Percentiles rank a stretch among this genome's conserved stretches.
Conservation (phyloP, 1,140 invertebrate species). For the Bombus polaris region DNA sequence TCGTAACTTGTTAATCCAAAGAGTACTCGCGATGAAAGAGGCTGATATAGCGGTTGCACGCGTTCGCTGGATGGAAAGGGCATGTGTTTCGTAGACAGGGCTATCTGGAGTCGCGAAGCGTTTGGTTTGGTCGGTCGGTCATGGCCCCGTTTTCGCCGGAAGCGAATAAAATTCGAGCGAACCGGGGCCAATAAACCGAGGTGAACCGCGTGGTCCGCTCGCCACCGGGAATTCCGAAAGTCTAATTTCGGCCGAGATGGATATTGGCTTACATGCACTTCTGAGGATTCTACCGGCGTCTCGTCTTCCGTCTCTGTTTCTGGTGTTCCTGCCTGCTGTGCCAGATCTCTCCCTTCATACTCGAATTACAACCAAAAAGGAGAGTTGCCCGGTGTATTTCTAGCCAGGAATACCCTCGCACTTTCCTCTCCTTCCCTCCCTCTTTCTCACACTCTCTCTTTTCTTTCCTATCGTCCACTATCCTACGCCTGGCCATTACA, state of each 20-base stretch:
- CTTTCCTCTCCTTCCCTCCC: constrained; percentile 18
- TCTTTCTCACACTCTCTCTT: neutral
- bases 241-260: constrained; percentile 74
- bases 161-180: constrained; percentile 26
- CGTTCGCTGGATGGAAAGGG: neutral
- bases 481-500: neutral
- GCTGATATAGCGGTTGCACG: neutral
- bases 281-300: constrained; percentile 58
- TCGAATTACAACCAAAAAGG: constrained; percentile 65
- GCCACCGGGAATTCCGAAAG: constrained; percentile 69
- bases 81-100: no score
- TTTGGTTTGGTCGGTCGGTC: neutral
- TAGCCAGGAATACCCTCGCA: constrained; percentile 40
- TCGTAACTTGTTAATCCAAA: neutral
- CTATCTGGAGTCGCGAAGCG: no score
- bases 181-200: constrained; percentile 63
- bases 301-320: constrained; percentile 44
- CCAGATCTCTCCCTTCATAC: constrained; percentile 65
- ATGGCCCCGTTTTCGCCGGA: constrained; percentile 34
- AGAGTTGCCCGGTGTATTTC: constrained; percentile 54
- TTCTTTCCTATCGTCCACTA: neutral
- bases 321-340: constrained; percentile 35
- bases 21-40: neutral
- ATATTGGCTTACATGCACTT: constrained; percentile 72
- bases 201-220: constrained; percentile 59